Base-by-base conservation (phyloP, 2,113 vertebrate genomes). In the Egretta garzetta region DNA sequence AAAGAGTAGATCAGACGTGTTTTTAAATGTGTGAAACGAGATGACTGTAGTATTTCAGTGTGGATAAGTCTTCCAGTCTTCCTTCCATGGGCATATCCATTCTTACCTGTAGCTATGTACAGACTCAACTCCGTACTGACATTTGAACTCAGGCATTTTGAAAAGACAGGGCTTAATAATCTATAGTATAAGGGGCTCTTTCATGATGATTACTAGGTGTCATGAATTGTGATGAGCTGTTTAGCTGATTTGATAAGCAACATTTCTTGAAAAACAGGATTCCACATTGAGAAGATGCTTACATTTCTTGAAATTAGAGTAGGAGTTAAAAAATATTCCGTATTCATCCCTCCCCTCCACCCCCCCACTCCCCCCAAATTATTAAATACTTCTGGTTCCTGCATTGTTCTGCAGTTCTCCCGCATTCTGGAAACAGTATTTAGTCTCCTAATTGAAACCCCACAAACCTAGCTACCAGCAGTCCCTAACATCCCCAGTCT, bases 301-400 rank as follows among this genome's bases (percentile, higher is more conserved):
- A 49, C 2, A 19, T 45, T 92, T 86, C 21, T 70, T 67, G 22
- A 81, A 89, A 89, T 80, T 7, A 37, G 45, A 52, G 12, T 12
- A 77, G 2, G 74, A 64, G 12, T 60, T 75, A 3, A 77, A 86
- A 59, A n/a, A 53, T 24, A 73, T 27, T 53, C 43, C 16, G 0
- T 64, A 70, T 62, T 66, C 33, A 43, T 43, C 5, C 14, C 41
- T 5, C 37, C 7, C 6, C 16, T 39, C 0, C 10, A 7, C 8
- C 7, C 9, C 39, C 39, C n/a, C n/a, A n/a, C n/a, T n/a, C n/a
- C n/a, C 24, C 4, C 7, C 9, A 0, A 21, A 43, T 41, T 27
- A n/a, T n/a, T 1, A 71, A 64, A 35, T n/a, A 23, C 8, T 64
- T 50, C 23, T 56, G 10, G 2, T 73, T 35, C n/a, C 45, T 80